Conservation (phyloP, 2,888 invertebrate genomes). For the Metacarcinus magister region DNA sequence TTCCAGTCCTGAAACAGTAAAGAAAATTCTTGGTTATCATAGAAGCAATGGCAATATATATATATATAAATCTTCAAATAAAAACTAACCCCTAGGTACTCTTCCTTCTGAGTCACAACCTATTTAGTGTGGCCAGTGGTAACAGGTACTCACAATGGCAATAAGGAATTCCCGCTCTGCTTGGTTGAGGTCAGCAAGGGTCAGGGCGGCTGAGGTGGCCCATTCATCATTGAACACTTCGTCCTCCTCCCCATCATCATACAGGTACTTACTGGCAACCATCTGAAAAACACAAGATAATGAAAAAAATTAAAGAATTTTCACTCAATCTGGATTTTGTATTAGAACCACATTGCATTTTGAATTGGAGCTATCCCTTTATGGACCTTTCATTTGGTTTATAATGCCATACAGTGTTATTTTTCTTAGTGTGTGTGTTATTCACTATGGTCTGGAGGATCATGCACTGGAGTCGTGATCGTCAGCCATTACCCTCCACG, state of each 20-base stretch:
- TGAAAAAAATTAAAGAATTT: neutral
- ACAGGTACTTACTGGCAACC: slow-evolving; percentile 97
- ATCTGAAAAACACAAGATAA: slow-evolving; percentile 88
- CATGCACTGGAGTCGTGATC: too few species aligned
- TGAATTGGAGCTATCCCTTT: neutral
- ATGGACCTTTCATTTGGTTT: neutral
- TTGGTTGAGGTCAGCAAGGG: slow-evolving; percentile 90
- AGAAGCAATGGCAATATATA: neutral
- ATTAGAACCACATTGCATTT: neutral
- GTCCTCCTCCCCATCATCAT: slow-evolving; percentile 96
- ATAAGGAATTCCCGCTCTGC: slow-evolving; percentile 94
- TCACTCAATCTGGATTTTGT: neutral
- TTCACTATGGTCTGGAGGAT: neutral
- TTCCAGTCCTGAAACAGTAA: slow-evolving; percentile 91
- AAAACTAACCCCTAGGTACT: neutral
- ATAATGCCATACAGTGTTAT: neutral
- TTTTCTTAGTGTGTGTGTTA: neutral
- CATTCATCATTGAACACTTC: slow-evolving; percentile 96
- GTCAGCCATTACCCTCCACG: too few species aligned
- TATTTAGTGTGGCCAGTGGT: neutral
- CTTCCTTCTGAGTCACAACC: neutral
- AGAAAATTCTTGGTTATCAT: slow-evolving; percentile 76
- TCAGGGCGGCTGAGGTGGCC: slow-evolving; percentile 93
- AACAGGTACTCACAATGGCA: slow-evolving; percentile 91
- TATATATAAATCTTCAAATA: neutral